Evolutionary conservation across 2,888 invertebrate species (phyloP).

Genomic region (Cremastobaeus sp.): DNA sequence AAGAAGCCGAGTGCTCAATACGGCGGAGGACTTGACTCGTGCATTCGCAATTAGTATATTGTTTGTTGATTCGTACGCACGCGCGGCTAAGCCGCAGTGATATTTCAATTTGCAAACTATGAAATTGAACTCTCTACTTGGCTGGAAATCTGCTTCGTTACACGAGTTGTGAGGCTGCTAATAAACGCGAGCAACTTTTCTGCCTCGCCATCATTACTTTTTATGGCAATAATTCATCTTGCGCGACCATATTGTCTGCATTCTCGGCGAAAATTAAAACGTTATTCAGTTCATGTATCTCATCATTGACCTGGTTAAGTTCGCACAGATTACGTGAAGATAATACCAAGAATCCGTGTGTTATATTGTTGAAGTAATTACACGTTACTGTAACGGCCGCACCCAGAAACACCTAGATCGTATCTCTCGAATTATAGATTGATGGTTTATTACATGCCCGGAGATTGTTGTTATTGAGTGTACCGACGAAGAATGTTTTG

Average conservation of each 20-base stretch:
- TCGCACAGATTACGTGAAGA: conserved; percentile 23
- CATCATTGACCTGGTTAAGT: conserved; percentile 50
- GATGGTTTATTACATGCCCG: too few relatives aligned
- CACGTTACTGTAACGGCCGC: conserved; percentile 41
- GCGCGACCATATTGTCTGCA: conserved; percentile 7
- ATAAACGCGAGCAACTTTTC: too few relatives aligned
- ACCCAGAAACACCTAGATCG: conserved; percentile 42
- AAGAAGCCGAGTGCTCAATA: neutral
- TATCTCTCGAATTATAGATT: conserved; percentile 37
- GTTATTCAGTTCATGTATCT: conserved; percentile 30
- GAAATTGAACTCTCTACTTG: too few relatives aligned
- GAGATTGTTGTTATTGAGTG: too few relatives aligned
- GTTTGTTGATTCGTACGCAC: conserved; percentile 18
- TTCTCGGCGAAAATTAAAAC: conserved; percentile 25
- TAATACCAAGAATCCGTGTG: conserved; percentile 34
- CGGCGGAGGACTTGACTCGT: too few relatives aligned
- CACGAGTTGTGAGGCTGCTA: too few relatives aligned
- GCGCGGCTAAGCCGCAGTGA: too few relatives aligned
- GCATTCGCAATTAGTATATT: too few relatives aligned
- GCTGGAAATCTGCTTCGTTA: too few relatives aligned
- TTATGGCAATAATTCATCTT: neutral
- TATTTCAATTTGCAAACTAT: too few relatives aligned
- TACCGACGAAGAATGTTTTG: neutral
- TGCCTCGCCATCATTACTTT: too few relatives aligned
- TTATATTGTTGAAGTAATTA: conserved; percentile 55